Evolutionary conservation across 2,113 vertebrate species (phyloP).

Genomic region (Ifrita kowaldi): DNA sequence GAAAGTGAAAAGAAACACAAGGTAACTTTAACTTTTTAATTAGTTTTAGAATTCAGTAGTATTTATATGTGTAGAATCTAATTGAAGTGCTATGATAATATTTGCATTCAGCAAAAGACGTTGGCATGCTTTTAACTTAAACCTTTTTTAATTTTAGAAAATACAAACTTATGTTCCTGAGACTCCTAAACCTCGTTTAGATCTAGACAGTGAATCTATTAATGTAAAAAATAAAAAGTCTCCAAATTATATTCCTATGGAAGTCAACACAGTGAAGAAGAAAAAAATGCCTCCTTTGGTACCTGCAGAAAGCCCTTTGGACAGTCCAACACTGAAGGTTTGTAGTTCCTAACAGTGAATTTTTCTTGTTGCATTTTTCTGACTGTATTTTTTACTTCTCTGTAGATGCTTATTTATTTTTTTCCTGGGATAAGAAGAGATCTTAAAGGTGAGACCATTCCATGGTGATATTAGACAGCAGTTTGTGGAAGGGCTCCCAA

Average conservation of each 20-base stretch:
- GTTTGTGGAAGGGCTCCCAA: not conserved
- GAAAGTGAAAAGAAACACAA: constrained; percentile 66
- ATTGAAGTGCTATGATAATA: not conserved
- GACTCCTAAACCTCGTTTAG: constrained; percentile 21
- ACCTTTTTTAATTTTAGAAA: constrained; percentile 54
- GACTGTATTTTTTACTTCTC: not conserved
- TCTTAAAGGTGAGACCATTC: not conserved
- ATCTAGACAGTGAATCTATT: constrained; percentile 32
- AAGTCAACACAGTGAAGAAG: constrained; percentile 33
- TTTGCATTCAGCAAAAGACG: not conserved
- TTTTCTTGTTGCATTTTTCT: not conserved
- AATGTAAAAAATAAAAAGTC: constrained; percentile 10
- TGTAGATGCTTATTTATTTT: not conserved
- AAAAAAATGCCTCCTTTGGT: not conserved
- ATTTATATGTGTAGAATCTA: not conserved
- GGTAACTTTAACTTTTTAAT: constrained; percentile 41
- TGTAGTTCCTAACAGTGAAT: not conserved
- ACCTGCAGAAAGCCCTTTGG: constrained; percentile 11
- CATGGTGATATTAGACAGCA: not conserved
- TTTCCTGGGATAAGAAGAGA: not conserved
- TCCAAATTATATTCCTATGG: not conserved
- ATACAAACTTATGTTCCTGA: constrained; percentile 25
- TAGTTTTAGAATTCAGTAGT: not conserved
- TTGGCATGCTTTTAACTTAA: not conserved
- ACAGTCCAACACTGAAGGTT: constrained; percentile 50